These are phyloP conservation scores for Todus mexicanus DNA, from an alignment of 2,797 vertebrate species.

Conservation along the genomic window DNA sequence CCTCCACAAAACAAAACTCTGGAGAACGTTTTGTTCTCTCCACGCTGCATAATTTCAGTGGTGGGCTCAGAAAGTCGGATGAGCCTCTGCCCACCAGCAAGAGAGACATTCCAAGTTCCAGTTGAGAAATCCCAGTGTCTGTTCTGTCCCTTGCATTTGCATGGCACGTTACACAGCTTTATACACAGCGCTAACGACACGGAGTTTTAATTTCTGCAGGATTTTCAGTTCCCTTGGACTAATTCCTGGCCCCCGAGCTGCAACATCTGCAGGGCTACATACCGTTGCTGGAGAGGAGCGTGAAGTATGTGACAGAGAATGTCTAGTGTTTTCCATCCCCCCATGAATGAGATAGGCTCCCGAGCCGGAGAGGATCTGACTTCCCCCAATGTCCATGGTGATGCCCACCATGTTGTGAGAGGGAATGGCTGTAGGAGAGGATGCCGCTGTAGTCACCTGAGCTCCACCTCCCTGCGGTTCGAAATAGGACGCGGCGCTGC, in stretches of 20 bases:
- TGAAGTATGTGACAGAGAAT: constrained; percentile 90
- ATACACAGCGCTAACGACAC: not conserved
- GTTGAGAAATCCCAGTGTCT: not conserved
- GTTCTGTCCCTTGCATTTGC: not conserved
- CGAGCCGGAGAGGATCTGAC: constrained; percentile 90
- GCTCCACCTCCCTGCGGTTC: constrained; percentile 86
- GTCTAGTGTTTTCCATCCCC: constrained; percentile 88
- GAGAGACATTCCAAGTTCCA: not conserved
- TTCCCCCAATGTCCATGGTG: constrained; percentile 91
- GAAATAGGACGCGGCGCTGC: constrained; percentile 88
- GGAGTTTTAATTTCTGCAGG: constrained; percentile 18
- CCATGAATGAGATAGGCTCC: constrained; percentile 96
- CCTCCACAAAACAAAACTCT: not conserved
- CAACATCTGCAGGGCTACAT: constrained; percentile 54
- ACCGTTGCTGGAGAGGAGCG: constrained; percentile 98
- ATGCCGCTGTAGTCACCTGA: constrained; percentile 91
- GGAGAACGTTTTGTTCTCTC: not conserved
- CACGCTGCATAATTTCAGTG: not conserved
- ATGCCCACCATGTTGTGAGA: constrained; percentile 97
- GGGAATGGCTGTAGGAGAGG: constrained; percentile 86
- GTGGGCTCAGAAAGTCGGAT: not conserved
- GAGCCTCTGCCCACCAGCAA: not conserved
- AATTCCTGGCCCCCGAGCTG: constrained; percentile 12
- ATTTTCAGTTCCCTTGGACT: constrained; percentile 37
- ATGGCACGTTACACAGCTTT: not conserved